Evolutionary conservation across 2,888 invertebrate genomes (phyloP).

Genomic region (Cantharis rufa): DNA sequence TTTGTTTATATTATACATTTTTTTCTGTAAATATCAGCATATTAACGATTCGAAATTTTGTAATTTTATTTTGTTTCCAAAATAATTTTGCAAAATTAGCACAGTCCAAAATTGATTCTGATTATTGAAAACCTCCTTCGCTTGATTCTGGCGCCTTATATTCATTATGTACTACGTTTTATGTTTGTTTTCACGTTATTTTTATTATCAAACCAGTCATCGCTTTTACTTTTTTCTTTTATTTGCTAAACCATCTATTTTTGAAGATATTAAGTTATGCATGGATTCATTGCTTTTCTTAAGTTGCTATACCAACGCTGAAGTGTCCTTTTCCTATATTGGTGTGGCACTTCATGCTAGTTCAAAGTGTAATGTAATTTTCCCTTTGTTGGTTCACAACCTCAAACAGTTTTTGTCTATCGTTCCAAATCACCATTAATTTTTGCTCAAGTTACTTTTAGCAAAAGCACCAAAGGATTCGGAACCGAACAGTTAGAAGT

Average conservation of each 20-base stretch:
- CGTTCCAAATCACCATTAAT: constrained; percentile 30
- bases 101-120: constrained; percentile 36
- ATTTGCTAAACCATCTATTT: not conserved
- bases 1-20: constrained; percentile 1
- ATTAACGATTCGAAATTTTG: constrained; percentile 12
- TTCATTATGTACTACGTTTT: not conserved
- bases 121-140: constrained; percentile 1
- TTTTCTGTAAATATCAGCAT: constrained; percentile 29
- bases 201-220: not conserved
- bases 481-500: constrained; percentile 55
- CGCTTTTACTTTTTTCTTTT: not conserved
- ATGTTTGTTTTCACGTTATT: not conserved
- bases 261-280: not conserved
- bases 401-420: constrained; percentile 8
- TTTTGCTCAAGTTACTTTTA: constrained; percentile 13
- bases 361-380: not conserved
- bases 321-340: constrained; percentile 32
- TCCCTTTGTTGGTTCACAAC: not conserved
- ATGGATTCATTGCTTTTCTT: not conserved
- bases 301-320: constrained; percentile 33
- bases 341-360: constrained; percentile 57
- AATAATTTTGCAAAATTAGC: constrained; percentile 11
- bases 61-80: constrained; percentile 13
- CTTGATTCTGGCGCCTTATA: not conserved
- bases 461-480: constrained; percentile 43